Conservation (phyloP, 2,888 invertebrate genomes). For the Carterocephalus palaemon region DNA sequence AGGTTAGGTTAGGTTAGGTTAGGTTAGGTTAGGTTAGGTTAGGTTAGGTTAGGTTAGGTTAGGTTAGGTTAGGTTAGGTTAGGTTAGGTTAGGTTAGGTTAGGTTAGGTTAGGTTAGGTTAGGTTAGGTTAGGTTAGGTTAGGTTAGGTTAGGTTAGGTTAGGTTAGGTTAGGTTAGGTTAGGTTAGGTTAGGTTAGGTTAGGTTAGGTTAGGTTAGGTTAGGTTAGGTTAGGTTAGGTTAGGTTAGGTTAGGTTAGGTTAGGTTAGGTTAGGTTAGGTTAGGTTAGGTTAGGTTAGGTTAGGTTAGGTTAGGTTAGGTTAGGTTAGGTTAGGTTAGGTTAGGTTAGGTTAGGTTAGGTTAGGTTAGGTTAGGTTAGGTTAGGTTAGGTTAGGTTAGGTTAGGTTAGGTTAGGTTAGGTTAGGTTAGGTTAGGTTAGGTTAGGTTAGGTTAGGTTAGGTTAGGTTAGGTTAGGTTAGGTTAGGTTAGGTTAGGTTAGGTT, state of each 20-base stretch:
- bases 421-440: too few relatives aligned
- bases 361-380: slow-evolving; percentile 27
- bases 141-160: too few relatives aligned
- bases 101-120: too few relatives aligned
- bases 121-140: too few relatives aligned
- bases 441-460: slow-evolving; percentile 37
- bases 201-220: too few relatives aligned
- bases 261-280: slow-evolving; percentile 32
- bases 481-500: slow-evolving; percentile 27
- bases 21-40: too few relatives aligned
- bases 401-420: slow-evolving; percentile 26
- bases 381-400: slow-evolving; percentile 30
- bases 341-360: too few relatives aligned
- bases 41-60: too few relatives aligned
- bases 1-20: slow-evolving; percentile 29
- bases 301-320: slow-evolving; percentile 32
- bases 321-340: slow-evolving; percentile 31
- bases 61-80: too few relatives aligned
- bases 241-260: slow-evolving; percentile 30
- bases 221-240: slow-evolving; percentile 27
- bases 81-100: too few relatives aligned
- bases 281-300: slow-evolving; percentile 33
- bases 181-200: too few relatives aligned
- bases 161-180: too few relatives aligned
- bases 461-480: slow-evolving; percentile 33